Evolutionary conservation across 2,888 invertebrate species (phyloP), one percentile per base, ranked within the genome.

Genomic region (Peribatodes rhomboidaria): DNA sequence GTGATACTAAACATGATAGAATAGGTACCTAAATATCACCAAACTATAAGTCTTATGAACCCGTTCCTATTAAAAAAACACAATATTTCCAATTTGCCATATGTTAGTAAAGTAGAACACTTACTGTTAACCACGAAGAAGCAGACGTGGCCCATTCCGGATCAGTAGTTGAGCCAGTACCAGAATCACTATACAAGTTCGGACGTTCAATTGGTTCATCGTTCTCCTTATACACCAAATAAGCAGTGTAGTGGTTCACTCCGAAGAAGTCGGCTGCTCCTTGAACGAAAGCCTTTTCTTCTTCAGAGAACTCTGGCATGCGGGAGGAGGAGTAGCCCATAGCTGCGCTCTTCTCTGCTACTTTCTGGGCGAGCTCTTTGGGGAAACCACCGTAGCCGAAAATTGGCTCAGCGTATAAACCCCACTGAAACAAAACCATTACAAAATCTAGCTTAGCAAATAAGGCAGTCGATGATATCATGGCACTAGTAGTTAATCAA

Each of bases 181-280:
- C 80, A 11, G 74, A 65, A 61, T 90, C 90, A 64, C 82, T 81
- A 9, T 59, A 35, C 6, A 82, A 2, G 0, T 85, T 60, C 0
- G 72, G 69, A 2, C 49, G 33, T 42, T 69, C 69, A 2, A 52
- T 53, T 10, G 61, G 62, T 8, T 63, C 71, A 4, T 59, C 39
- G 22, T 71, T 61, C 18, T 42, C 10, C 9, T 84, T 84, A 0
- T 85, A 84, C 9, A 85, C 60, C 2, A 81, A 35, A 0, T 1
- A 73, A 0, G 93, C 82, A 0, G 95, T 94, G 79, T 97, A 97
- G 64, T 95, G 94, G 76, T 97, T 97, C 2, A 97, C 87, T 0
- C 96, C 90, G 16, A 90, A 84, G 76, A 90, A 92, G 67, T 92
- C 92, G 0, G 75, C 69, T 0, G 86, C 18, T 1, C 92, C 92